phyloP scores from a whole-genome alignment of 2,888 invertebrate species.

The Cephus rjabovi region DNA sequence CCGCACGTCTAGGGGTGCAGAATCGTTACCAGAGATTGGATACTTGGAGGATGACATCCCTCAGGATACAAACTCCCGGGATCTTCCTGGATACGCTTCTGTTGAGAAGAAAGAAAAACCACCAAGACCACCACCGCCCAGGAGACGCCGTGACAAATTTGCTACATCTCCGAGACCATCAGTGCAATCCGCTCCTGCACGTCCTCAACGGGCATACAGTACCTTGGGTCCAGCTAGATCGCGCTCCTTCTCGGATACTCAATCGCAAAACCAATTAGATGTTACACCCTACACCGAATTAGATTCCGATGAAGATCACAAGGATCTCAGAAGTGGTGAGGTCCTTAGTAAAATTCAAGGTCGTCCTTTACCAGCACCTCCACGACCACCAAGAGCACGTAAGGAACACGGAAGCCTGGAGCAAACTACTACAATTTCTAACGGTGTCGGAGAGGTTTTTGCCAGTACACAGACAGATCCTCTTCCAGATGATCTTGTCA shows the following conservation, averaged over 20 bases:
- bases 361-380: constrained; percentile 87
- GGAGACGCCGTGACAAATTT: constrained; percentile 72
- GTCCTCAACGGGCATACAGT: constrained; percentile 73
- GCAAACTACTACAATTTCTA: constrained; percentile 34
- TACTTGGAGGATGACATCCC: constrained; percentile 65
- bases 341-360: constrained; percentile 86
- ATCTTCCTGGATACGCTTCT: constrained; percentile 78
- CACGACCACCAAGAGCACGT: constrained; percentile 81
- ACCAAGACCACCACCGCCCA: constrained; percentile 74
- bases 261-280: constrained; percentile 27
- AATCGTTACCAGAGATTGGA: constrained; percentile 70
- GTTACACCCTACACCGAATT: constrained; percentile 74
- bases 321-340: constrained; percentile 79
- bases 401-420: constrained; percentile 61
- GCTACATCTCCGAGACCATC: constrained; percentile 74
- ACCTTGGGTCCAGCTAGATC: constrained; percentile 73
- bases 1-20: constrained; percentile 78
- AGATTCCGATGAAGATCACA: constrained; percentile 70
- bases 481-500: constrained; percentile 78
- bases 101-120: constrained; percentile 77
- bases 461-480: constrained; percentile 90
- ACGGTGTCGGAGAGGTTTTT: constrained; percentile 74
- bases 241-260: constrained; percentile 44
- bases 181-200: constrained; percentile 68
- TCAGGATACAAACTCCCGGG: constrained; percentile 53